Percentiles rank a stretch among this genome's conserved stretches.
Conservation (phyloP, 2,888 invertebrate genomes). For the Aphrophora alni region DNA sequence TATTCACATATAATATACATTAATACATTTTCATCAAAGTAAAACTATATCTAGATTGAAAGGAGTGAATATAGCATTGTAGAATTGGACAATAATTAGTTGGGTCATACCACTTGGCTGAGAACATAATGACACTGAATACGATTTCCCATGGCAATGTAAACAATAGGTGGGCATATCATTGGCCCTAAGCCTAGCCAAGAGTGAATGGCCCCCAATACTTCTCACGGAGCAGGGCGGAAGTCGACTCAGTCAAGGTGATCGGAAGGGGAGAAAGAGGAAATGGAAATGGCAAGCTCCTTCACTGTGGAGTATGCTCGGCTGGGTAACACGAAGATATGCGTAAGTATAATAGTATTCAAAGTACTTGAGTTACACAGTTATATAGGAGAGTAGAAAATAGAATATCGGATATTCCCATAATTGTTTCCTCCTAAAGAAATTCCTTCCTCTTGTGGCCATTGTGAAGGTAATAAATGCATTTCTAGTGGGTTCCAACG, state of each 20-base stretch:
- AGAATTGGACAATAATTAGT: neutral
- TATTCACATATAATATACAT: too few relatives aligned
- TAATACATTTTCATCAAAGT: too few relatives aligned
- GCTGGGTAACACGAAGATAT: neutral
- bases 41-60: too few relatives aligned
- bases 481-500: too few relatives aligned
- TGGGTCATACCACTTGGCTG: neutral
- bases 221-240: neutral
- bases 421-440: neutral
- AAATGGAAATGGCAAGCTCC: neutral
- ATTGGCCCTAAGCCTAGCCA: neutral
- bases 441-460: too few relatives aligned
- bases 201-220: constrained; percentile 2
- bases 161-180: constrained; percentile 6
- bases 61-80: neutral
- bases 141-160: constrained; percentile 4
- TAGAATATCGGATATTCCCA: neutral
- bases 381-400: neutral
- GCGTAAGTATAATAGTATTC: neutral
- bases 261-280: constrained; percentile 4
- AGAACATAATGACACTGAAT: neutral
- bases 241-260: neutral
- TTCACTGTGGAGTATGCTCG: neutral
- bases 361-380: neutral
- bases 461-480: too few relatives aligned